Conservation (phyloP, 1,140 invertebrate genomes). For the Magallana angulata region DNA sequence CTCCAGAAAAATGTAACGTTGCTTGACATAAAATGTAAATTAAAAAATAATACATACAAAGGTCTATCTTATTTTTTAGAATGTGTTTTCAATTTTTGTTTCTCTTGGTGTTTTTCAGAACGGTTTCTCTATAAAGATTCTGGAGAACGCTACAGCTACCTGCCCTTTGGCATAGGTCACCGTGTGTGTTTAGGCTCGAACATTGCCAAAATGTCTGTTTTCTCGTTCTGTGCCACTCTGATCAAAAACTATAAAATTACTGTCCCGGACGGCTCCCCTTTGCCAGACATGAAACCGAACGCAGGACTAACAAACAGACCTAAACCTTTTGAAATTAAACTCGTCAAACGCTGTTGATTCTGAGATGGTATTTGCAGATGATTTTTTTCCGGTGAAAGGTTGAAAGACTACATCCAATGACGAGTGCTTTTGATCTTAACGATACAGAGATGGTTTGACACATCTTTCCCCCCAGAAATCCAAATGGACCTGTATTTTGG, state of each 20-base stretch:
- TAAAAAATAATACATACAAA: too few species aligned
- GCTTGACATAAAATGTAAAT: too few species aligned
- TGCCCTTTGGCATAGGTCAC: slow-evolving; percentile 61
- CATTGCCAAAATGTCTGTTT: slow-evolving; percentile 61
- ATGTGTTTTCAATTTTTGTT: neutral
- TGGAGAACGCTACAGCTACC: slow-evolving; percentile 56
- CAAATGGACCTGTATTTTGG: neutral
- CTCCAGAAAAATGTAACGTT: too few species aligned
- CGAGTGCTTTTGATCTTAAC: neutral
- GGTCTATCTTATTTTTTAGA: too few species aligned
- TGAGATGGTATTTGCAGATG: neutral
- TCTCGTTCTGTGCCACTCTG: slow-evolving; percentile 58
- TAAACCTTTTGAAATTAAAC: slow-evolving; percentile 56
- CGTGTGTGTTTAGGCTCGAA: slow-evolving; percentile 58
- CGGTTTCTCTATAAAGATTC: slow-evolving; percentile 48
- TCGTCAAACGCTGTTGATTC: slow-evolving; percentile 43
- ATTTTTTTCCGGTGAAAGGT: slow-evolving; percentile 4
- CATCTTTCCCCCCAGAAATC: neutral
- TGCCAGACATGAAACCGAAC: slow-evolving; percentile 52
- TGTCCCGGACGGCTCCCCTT: slow-evolving; percentile 42
- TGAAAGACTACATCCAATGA: slow-evolving; percentile 20
- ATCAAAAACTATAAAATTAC: slow-evolving; percentile 51
- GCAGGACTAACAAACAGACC: slow-evolving; percentile 57
- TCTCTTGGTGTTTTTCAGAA: slow-evolving; percentile 42
- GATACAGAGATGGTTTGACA: neutral